Conservation (phyloP, 2,113 vertebrate species). For the Natator depressus region DNA sequence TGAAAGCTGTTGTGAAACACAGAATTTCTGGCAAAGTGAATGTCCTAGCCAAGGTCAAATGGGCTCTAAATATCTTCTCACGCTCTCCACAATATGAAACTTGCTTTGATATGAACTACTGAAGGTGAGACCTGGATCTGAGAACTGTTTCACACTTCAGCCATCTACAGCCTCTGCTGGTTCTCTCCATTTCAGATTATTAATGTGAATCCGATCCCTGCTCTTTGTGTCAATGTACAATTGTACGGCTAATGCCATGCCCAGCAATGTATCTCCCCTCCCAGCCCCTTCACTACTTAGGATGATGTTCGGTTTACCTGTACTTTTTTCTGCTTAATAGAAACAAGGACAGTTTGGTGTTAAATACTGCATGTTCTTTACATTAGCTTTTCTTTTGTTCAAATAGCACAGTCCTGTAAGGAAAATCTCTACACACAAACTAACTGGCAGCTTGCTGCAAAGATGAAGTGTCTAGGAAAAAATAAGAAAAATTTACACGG, state of each 20-base stretch:
- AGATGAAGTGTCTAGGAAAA: background rate
- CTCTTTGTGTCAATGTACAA: background rate
- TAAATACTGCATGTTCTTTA: background rate
- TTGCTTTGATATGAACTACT: constrained; percentile 29
- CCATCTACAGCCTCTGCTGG: fast-evolving
- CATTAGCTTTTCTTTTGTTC: background rate
- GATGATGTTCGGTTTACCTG: background rate
- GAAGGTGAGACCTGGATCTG: constrained; percentile 23
- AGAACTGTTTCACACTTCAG: background rate
- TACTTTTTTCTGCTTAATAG: background rate
- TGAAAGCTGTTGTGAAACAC: constrained; percentile 49
- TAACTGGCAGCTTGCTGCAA: background rate
- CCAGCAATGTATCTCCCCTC: background rate
- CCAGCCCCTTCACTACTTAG: background rate
- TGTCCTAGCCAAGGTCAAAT: constrained; percentile 61
- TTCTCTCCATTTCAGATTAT: background rate
- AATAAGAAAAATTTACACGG: background rate
- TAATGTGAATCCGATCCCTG: background rate
- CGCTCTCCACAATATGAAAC: background rate
- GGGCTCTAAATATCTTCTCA: constrained; percentile 14
- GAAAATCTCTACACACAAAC: background rate
- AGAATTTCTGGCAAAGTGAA: constrained; percentile 54
- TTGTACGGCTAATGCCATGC: background rate
- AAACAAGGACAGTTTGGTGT: background rate
- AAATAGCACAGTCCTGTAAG: background rate